Evolutionary conservation across 2,113 vertebrate genomes (phyloP).

Genomic region (Corythoichthys haematopterus): DNA sequence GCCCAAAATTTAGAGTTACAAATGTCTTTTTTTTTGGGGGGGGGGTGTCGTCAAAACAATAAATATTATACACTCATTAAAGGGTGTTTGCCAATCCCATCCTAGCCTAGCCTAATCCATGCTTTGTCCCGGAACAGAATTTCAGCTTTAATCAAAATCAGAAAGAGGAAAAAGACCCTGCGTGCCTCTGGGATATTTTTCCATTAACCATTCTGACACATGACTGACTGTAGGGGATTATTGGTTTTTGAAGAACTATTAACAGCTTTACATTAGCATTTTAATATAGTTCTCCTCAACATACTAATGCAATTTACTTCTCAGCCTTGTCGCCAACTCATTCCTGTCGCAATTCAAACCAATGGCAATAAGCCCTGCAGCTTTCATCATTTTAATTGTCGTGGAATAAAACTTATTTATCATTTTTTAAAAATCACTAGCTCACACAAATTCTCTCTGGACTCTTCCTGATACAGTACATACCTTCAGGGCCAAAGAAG

Average conservation of each 20-base stretch:
- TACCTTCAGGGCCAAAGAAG: constrained; percentile 14
- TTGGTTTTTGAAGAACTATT: constrained; percentile 99
- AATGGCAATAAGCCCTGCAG: constrained; percentile 68
- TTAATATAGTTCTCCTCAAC: constrained; percentile 97
- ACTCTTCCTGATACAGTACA: constrained; percentile 25
- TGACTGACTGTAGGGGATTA: constrained; percentile 99
- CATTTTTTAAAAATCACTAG: constrained; percentile 51
- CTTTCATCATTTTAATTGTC: constrained; percentile 76
- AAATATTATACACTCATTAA: constrained; percentile 52
- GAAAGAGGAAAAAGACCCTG: constrained; percentile 85
- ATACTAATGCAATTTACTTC: constrained; percentile 93
- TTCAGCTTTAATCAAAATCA: constrained; percentile 96
- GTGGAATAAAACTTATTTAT: constrained; percentile 73
- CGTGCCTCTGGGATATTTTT: constrained; percentile 98
- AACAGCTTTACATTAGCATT: constrained; percentile 99
- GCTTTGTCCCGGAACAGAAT: constrained; percentile 78
- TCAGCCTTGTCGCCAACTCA: constrained; percentile 88
- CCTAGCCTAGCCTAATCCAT: constrained; percentile 66
- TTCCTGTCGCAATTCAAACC: constrained; percentile 81
- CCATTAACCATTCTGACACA: constrained; percentile 99
- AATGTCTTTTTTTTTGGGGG: no score
- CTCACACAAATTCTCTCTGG: constrained; percentile 28
- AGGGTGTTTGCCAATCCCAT: constrained; percentile 51
- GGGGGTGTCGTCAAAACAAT: neutral
- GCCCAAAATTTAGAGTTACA: no score